These are phyloP conservation scores for Muscina levida DNA, from an alignment of 2,888 invertebrate genomes.

Conservation along the genomic window DNA sequence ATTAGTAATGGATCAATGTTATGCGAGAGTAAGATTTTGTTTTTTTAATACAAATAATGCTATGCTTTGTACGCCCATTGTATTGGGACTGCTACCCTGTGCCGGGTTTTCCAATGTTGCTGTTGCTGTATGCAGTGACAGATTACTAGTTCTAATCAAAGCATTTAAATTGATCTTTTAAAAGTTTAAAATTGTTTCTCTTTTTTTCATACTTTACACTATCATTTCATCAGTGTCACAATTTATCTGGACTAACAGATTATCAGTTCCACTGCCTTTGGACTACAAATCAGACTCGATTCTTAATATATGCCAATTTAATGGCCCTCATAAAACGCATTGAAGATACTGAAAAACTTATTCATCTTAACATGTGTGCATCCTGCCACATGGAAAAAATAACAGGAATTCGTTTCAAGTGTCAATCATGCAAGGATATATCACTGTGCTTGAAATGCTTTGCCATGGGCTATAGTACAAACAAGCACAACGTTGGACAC, in stretches of 20 bases:
- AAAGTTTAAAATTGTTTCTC: too few relatives aligned
- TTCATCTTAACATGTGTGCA: conserved; percentile 76
- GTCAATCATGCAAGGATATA: conserved; percentile 76
- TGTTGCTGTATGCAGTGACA: too few relatives aligned
- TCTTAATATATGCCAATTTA: conserved; percentile 77
- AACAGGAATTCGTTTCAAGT: conserved; percentile 78
- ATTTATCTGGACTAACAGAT: conserved; percentile 74
- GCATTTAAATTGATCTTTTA: too few relatives aligned
- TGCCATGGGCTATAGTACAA: conserved; percentile 73
- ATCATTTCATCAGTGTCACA: conserved; percentile 74
- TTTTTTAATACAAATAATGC: not conserved
- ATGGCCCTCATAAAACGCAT: conserved; percentile 77
- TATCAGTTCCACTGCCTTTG: conserved; percentile 77
- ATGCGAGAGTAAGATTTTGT: conserved; percentile 70
- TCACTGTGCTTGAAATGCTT: conserved; percentile 79
- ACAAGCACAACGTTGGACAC: conserved; percentile 75
- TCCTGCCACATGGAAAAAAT: conserved; percentile 76
- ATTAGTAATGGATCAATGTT: conserved; percentile 75
- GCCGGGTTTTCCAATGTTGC: too few relatives aligned
- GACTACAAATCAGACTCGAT: conserved; percentile 75
- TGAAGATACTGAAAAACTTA: conserved; percentile 76
- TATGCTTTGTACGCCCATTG: too few relatives aligned
- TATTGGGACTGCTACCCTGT: too few relatives aligned
- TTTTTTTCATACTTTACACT: too few relatives aligned
- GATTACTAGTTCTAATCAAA: too few relatives aligned